phyloP scores from a whole-genome alignment of 2,113 vertebrate genomes.

The Ploceus nigricollis region DNA sequence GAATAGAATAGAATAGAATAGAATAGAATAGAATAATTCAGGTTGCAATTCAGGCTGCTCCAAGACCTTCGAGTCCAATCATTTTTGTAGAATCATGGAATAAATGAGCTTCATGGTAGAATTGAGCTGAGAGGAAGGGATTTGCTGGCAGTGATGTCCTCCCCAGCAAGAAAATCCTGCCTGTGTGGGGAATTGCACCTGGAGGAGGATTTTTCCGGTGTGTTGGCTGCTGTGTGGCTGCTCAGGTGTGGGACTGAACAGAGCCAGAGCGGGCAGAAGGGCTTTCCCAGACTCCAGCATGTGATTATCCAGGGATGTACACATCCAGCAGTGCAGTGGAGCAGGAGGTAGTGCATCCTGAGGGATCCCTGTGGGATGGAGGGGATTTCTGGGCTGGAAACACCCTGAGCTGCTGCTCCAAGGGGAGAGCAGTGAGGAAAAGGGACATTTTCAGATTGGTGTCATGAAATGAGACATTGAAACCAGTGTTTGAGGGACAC shows the following conservation, averaged over 20 bases:
- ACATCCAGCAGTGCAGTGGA: accelerated
- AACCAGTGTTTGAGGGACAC: not conserved
- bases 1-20: not conserved
- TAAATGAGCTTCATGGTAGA: not conserved
- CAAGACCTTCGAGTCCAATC: accelerated
- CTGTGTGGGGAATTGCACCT: not conserved
- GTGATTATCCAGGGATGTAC: accelerated
- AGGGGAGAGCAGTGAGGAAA: not conserved
- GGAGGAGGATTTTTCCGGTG: not conserved
- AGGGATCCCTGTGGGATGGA: accelerated
- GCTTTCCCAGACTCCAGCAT: not conserved
- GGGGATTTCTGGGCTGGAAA: accelerated
- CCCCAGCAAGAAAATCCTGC: not conserved
- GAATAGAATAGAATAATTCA: not conserved
- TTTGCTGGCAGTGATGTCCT: not conserved
- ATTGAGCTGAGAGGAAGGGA: not conserved
- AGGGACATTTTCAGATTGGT: not conserved
- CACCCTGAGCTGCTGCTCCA: not conserved
- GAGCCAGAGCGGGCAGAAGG: not conserved
- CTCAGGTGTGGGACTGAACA: not conserved
- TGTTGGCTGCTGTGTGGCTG: not conserved
- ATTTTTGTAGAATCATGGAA: not conserved
- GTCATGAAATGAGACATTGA: not conserved
- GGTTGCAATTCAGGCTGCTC: not conserved
- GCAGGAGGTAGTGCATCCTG: accelerated